A percentile compares a stretch with the other conserved stretches of the same genome.
Conservation (phyloP, 2,888 invertebrate genomes). For the Cosmopolites sordidus region DNA sequence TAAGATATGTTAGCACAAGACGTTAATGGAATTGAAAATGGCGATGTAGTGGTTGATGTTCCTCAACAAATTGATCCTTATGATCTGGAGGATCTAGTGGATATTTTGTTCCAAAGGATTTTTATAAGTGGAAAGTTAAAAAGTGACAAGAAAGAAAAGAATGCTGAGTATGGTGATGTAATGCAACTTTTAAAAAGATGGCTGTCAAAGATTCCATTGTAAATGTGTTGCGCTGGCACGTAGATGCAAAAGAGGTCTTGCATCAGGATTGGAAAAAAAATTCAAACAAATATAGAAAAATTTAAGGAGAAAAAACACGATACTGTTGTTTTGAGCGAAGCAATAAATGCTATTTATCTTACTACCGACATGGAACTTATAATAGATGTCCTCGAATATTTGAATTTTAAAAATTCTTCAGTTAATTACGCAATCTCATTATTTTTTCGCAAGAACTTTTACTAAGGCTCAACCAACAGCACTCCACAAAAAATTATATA, state of each 20-base stretch:
- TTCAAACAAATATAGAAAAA: slow-evolving; percentile 91
- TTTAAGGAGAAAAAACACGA: slow-evolving; percentile 95
- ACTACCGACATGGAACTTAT: slow-evolving; percentile 76
- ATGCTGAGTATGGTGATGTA: slow-evolving; percentile 88
- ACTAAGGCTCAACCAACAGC: slow-evolving; percentile 74
- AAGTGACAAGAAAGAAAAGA: slow-evolving; percentile 96
- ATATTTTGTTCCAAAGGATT: slow-evolving; percentile 94
- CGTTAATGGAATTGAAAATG: slow-evolving; percentile 53
- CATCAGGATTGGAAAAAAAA: slow-evolving; percentile 79
- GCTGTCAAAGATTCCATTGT: slow-evolving; percentile 95
- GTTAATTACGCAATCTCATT: slow-evolving; percentile 83
- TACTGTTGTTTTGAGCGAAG: slow-evolving; percentile 86
- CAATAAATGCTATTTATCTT: slow-evolving; percentile 82
- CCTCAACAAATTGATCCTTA: slow-evolving; percentile 75
- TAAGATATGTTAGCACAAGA: slow-evolving; percentile 75
- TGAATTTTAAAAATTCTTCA: slow-evolving; percentile 88
- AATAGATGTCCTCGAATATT: slow-evolving; percentile 74
- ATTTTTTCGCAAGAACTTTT: slow-evolving; percentile 80
- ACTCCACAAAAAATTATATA: slow-evolving; percentile 86
- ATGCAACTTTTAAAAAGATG: slow-evolving; percentile 84
- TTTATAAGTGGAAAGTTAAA: slow-evolving; percentile 90
- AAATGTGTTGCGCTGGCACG: slow-evolving; percentile 79
- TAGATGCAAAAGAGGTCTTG: slow-evolving; percentile 77
- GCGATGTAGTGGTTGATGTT: slow-evolving; percentile 54
- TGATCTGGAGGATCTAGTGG: slow-evolving; percentile 87